phyloP scores from a whole-genome alignment of 2,888 invertebrate species.

The Nysson spinosus region DNA sequence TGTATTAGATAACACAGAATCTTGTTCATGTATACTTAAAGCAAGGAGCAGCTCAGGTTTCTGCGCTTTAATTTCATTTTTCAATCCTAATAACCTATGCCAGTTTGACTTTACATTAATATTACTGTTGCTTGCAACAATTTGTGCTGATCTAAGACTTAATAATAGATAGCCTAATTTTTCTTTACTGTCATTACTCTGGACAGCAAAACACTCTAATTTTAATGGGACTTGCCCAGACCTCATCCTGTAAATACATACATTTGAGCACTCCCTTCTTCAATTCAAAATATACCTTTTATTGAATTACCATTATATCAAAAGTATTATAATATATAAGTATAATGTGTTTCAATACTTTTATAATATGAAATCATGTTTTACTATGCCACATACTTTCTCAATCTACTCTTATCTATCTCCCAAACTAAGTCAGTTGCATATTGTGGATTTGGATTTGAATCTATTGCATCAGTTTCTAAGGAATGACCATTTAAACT shows the following conservation, averaged over 20 bases:
- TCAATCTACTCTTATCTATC: constrained; percentile 84
- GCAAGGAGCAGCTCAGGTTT: constrained; percentile 74
- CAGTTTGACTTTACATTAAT: constrained; percentile 68
- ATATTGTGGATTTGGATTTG: constrained; percentile 82
- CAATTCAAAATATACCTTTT: too few relatives aligned
- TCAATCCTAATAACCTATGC: constrained; percentile 74
- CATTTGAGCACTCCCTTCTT: too few relatives aligned
- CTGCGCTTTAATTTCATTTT: constrained; percentile 69
- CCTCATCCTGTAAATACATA: constrained; percentile 80
- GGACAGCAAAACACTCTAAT: constrained; percentile 82
- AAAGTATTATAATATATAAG: too few relatives aligned
- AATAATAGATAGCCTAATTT: constrained; percentile 85
- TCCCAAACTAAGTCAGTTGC: constrained; percentile 89
- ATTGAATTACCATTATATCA: too few relatives aligned
- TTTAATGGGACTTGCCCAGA: constrained; percentile 86
- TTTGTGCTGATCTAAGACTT: constrained; percentile 84
- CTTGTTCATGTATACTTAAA: constrained; percentile 71
- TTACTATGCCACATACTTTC: constrained; percentile 79
- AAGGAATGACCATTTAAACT: constrained; percentile 83
- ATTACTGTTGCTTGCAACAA: constrained; percentile 80
- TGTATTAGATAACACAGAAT: constrained; percentile 18
- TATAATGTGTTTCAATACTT: too few relatives aligned
- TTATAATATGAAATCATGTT: too few relatives aligned
- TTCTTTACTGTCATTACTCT: constrained; percentile 80
- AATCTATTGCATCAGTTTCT: constrained; percentile 83